Conservation (phyloP, 2,113 vertebrate genomes). For the Laticauda laticaudata region DNA sequence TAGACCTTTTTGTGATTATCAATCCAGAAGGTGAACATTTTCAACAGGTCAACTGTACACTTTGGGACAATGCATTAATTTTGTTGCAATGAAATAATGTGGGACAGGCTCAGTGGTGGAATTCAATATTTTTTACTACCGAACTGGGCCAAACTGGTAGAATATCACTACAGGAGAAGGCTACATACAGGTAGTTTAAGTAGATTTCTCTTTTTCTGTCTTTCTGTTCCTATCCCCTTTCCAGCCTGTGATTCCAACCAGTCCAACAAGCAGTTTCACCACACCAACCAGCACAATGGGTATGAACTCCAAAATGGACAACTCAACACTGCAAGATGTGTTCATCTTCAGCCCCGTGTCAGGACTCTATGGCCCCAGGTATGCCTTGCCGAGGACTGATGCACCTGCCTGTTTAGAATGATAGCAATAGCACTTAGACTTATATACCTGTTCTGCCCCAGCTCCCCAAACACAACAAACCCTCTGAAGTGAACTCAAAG, state of each 20-base stretch:
- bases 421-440: not conserved
- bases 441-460: not conserved
- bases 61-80: not conserved
- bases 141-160: too few relatives aligned
- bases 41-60: not conserved
- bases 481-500: too few relatives aligned
- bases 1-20: not conserved
- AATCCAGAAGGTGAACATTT: not conserved
- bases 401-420: not conserved
- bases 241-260: constrained; percentile 80
- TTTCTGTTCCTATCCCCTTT: not conserved
- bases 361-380: constrained; percentile 85
- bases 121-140: too few relatives aligned
- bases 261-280: constrained; percentile 79
- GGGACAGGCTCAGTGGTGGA: too few relatives aligned
- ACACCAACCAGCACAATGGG: constrained; percentile 82
- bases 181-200: not conserved
- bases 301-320: constrained; percentile 81
- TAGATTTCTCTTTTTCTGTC: constrained; percentile 1
- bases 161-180: too few relatives aligned
- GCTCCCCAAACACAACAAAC: too few relatives aligned
- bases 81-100: not conserved
- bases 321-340: constrained; percentile 81
- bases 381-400: constrained; percentile 14
- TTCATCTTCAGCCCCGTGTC: constrained; percentile 87